Evolutionary conservation across 2,888 invertebrate species (phyloP), one percentile per base, ranked within the genome.

Genomic region (Oscheius sp.): DNA sequence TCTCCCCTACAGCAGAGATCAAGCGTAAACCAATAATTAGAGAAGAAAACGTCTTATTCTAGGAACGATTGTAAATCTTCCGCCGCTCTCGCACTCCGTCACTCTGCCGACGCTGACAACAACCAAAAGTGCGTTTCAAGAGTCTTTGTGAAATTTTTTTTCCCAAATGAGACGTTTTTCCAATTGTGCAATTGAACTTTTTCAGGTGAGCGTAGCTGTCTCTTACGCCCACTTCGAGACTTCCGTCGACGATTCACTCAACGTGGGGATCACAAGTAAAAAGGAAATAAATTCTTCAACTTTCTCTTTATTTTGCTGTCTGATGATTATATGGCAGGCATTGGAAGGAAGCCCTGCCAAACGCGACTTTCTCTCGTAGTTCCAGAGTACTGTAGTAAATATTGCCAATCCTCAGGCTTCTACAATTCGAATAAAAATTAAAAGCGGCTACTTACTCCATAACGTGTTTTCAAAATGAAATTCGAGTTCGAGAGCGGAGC

Each of bases 151-250:
- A 55, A 34, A 33, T 34, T 3, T 17, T 34, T 17, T 17, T 33
- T 34, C 17, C 20, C 12, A 6, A 20, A 17, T 42, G 4, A 42
- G 42, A 42, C 17, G n/a, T 50, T 27, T 23, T 23, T 6, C n/a
- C 42, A n/a, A 3, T 42, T 42, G 42, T 42, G 42, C 17, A 12
- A 48, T 48, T 25, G 20, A 25, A 12, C n/a, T 33, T 33, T 58
- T 61, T 45, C 29, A 61, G 61, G 61, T 29, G 61, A 61, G 17
- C 42, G 61, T 25, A 61, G 45, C 42, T 61, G 61, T 42, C 45
- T 61, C 12, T 31, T 61, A 6, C 61, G 61, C 17, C 61, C 61
- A 25, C 27, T 61, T 4, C 42, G 61, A 25, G 61, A 61, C 27
- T 29, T 61, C 45, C 23, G 45, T 20, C 39, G 61, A n/a, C 61